Base-by-base conservation (phyloP, 2,888 invertebrate genomes). In the Drosophila acutilabella region DNA sequence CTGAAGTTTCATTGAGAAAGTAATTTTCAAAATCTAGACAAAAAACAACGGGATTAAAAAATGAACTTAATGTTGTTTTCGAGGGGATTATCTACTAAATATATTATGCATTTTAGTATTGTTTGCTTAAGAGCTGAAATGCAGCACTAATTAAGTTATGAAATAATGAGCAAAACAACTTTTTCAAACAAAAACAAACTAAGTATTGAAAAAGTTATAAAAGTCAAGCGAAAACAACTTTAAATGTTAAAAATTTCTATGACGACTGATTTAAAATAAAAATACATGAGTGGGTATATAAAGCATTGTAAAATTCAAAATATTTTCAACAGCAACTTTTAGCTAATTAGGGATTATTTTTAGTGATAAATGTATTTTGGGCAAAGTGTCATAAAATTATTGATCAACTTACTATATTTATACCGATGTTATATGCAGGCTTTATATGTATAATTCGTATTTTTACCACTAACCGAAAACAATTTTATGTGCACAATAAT, bases 311-410 rank as follows among this genome's bases (percentile, higher is more conserved):
- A 14, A 4, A 23, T 4, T 45, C 42, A 38, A 54, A 59, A 57
- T 30, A 53, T 47, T 61, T 54, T 41, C 4, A 6, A 36, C 36
- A 45, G 41, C 42, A 44, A 41, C 53, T 50, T 14, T 44, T n/a
- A 14, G 18, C 60, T 51, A 75, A 73, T 75, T 78, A 52, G 36
- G 33, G 11, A 44, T 54, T 78, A 44, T 54, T 75, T 61, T 78
- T 78, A 42, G 60, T 77, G 73, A 67, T 64, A 23, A 51, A 77
- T 61, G 33, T 64, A 72, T 71, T 67, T 57, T 64, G 26, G 56
- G 45, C 52, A 54, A 53, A 48, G 58, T 54, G 7, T n/a, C 48
- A 57, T 67, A 42, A 64, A 75, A 51, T 61, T 16, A 66, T 61
- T 16, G 6, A 52, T 40, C 45, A 11, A 60, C 36, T 56, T 44